A percentile compares a stretch with the other conserved stretches of the same genome.
Conservation (phyloP, 2,888 invertebrate genomes). For the Sepiola atlantica region DNA sequence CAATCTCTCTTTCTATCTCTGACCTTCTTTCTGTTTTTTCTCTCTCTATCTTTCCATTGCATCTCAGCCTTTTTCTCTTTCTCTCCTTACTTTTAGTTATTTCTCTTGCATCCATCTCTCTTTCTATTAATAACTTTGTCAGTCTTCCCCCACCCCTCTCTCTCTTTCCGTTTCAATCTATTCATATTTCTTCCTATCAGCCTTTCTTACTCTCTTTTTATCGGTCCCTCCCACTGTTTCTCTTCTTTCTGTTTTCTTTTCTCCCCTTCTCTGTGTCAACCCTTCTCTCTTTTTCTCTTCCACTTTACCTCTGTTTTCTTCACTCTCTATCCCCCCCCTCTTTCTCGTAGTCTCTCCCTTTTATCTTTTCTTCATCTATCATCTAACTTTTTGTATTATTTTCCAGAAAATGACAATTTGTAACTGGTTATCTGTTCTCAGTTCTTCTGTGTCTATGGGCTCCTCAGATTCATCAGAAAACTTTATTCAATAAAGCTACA, state of each 20-base stretch:
- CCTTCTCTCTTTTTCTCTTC: not conserved
- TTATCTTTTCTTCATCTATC: too few species aligned
- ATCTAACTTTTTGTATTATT: not conserved
- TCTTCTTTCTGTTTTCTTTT: not conserved
- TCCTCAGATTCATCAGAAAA: not conserved
- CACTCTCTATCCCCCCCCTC: not conserved
- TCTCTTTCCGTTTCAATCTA: too few species aligned
- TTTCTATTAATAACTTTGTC: too few species aligned
- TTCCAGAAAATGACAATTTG: not conserved
- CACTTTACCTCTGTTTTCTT: not conserved
- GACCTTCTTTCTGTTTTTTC: too few species aligned
- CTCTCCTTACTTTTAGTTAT: too few species aligned
- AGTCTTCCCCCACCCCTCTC: too few species aligned
- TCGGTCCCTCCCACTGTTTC: not conserved
- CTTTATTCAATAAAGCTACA: not conserved
- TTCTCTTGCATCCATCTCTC: too few species aligned
- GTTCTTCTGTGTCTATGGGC: not conserved
- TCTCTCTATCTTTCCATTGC: not conserved
- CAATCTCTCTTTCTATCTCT: not conserved
- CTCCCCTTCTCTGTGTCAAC: not conserved
- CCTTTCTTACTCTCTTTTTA: not conserved
- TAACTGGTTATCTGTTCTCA: not conserved
- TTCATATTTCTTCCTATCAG: too few species aligned
- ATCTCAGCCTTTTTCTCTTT: too few species aligned
- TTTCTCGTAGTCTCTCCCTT: not conserved